Evolutionary conservation across 2,797 vertebrate genomes (phyloP).

Genomic region (Sebastes itinus): DNA sequence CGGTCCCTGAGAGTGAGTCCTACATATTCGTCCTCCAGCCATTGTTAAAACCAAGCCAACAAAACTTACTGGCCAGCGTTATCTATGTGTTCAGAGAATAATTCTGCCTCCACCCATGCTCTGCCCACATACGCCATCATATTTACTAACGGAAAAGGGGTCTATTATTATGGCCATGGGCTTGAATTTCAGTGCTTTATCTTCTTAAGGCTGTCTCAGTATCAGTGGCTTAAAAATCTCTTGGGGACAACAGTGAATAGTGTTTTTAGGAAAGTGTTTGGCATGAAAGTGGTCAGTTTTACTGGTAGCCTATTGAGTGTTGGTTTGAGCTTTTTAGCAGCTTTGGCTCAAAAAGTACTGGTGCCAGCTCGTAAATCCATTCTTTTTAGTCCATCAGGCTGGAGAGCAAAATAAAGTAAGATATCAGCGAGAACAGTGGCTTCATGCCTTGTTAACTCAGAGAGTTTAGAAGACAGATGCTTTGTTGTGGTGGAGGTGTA

Average conservation of each 20-base stretch:
- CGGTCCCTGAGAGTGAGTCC: too few relatives aligned
- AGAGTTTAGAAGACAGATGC: conserved; percentile 16
- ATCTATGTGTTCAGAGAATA: not conserved
- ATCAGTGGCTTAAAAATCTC: not conserved
- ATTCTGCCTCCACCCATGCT: not conserved
- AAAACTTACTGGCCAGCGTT: not conserved
- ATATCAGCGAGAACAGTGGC: conserved; percentile 23
- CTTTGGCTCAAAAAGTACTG: not conserved
- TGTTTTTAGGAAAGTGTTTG: not conserved
- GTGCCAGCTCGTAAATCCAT: not conserved
- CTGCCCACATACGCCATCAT: not conserved
- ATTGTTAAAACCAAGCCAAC: not conserved
- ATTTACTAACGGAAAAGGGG: not conserved
- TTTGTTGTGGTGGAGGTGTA: conserved; percentile 33
- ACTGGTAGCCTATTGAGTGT: not conserved
- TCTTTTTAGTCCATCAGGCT: not conserved
- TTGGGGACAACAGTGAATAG: not conserved
- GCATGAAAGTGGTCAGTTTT: not conserved
- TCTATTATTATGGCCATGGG: not conserved
- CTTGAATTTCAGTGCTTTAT: not conserved
- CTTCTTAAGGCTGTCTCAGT: not conserved
- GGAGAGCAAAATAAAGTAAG: not conserved
- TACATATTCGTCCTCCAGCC: not conserved
- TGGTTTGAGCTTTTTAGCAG: not conserved
- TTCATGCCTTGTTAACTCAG: conserved; percentile 29